Evolutionary conservation across 2,797 vertebrate species (phyloP), one percentile per base, ranked within the genome.

Genomic region (Tiaroga cobitis): DNA sequence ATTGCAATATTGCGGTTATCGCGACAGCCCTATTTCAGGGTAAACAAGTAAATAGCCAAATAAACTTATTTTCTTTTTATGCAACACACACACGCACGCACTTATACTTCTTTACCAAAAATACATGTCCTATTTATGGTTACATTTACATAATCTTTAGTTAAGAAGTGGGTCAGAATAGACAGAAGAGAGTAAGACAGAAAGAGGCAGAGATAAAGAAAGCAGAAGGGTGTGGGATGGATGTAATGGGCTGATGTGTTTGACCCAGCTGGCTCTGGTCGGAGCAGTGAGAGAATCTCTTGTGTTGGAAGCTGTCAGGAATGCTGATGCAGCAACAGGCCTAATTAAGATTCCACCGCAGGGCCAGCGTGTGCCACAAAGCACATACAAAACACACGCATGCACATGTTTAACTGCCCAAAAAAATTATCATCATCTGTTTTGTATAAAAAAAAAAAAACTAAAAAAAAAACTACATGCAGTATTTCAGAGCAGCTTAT

Each of bases 241-340:
- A 68, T 51, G 70, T 19, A 54, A 46, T 59, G 73, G 54, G 37
- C 85, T 59, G 34, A 69, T 68, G 85, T 70, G 69, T 37, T 82
- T 74, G 37, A 37, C 73, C 26, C 49, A 76, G 85, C 79, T 69
- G 74, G 56, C 29, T 81, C 46, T 68, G 19, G 69, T 63, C n/a
- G 5, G 37, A n/a, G 24, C 59, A 51, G 61, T 72, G 59, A 82
- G 63, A 83, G 82, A 89, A 87, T 85, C 88, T 88, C 80, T 46
- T 41, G 32, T n/a, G 46, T 56, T 51, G 79, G 70, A 81, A 84
- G 82, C 18, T 29, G 41, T 43, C 26, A 81, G 69, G 76, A 88
- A 89, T 77, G 86, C 85, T 87, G 86, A 91, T 54, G 7, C 84
- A 54, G 76, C 59, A 46, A 63, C 69, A 46, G 73, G 76, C 61